These are phyloP conservation scores for Maniola hyperantus DNA, from an alignment of 2,888 invertebrate species.

Conservation along the genomic window DNA sequence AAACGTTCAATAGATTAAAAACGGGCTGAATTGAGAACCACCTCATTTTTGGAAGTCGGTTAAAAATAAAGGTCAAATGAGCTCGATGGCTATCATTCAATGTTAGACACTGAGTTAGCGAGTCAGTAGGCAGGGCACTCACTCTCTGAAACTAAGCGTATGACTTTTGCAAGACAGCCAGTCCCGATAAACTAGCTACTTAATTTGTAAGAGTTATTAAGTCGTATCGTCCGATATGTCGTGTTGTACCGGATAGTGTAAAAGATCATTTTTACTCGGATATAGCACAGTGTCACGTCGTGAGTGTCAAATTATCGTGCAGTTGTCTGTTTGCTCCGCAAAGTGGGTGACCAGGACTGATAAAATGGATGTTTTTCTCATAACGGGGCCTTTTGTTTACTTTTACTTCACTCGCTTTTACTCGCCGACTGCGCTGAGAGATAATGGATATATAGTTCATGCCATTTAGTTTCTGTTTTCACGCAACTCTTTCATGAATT, in stretches of 20 bases:
- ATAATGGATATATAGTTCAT: not conserved
- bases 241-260: not conserved
- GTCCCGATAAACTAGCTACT: too few species aligned
- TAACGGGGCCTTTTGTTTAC: constrained; percentile 20
- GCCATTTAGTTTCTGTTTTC: not conserved
- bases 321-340: constrained; percentile 4
- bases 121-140: too few species aligned
- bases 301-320: constrained; percentile 17
- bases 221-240: not conserved
- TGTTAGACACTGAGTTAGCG: too few species aligned
- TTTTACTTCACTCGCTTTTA: not conserved
- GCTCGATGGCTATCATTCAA: too few species aligned
- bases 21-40: too few species aligned
- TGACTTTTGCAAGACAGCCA: too few species aligned
- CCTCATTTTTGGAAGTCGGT: too few species aligned
- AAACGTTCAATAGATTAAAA: too few species aligned
- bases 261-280: not conserved
- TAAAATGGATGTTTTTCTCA: constrained; percentile 18
- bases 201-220: not conserved
- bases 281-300: constrained; percentile 1
- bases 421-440: not conserved
- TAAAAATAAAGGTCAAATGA: too few species aligned
- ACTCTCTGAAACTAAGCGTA: too few species aligned
- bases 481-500: not conserved
- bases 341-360: constrained; percentile 36